phyloP scores from a whole-genome alignment of 2,888 invertebrate genomes.

The Toxonevra muliebris region DNA sequence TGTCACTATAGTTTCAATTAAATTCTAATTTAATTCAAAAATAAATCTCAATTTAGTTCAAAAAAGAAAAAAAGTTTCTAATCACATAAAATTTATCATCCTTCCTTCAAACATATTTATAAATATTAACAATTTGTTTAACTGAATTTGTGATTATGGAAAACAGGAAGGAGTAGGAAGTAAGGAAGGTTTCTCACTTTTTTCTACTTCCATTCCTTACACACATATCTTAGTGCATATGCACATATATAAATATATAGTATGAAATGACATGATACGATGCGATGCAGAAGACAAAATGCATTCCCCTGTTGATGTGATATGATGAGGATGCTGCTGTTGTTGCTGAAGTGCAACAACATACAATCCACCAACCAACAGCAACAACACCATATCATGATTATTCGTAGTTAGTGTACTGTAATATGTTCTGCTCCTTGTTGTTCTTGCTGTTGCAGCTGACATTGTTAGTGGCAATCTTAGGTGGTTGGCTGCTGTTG shows the following conservation, averaged over 20 bases:
- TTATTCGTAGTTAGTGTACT: constrained; percentile 1
- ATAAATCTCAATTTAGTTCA: no score
- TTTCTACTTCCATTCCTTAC: constrained; percentile 1
- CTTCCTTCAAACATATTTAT: no score
- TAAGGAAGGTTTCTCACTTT: background rate
- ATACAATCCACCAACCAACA: background rate
- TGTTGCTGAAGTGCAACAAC: background rate
- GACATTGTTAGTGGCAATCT: constrained; percentile 23
- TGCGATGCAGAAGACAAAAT: constrained; percentile 49
- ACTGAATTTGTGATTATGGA: no score
- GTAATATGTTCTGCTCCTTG: background rate
- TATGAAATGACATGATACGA: constrained; percentile 53
- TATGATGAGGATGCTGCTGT: constrained; percentile 43
- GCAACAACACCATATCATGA: background rate
- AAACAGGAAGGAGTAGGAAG: no score
- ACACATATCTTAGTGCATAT: background rate
- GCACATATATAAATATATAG: constrained; percentile 28
- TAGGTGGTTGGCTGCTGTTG: constrained; percentile 18
- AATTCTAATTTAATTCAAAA: no score
- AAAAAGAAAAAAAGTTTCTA: no score
- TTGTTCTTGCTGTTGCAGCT: constrained; percentile 17
- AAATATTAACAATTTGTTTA: no score
- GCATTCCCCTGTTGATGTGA: constrained; percentile 56
- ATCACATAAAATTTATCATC: no score
- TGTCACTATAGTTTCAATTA: no score